Evolutionary conservation across 1,140 invertebrate genomes (phyloP).

Genomic region (Bombus affinis): DNA sequence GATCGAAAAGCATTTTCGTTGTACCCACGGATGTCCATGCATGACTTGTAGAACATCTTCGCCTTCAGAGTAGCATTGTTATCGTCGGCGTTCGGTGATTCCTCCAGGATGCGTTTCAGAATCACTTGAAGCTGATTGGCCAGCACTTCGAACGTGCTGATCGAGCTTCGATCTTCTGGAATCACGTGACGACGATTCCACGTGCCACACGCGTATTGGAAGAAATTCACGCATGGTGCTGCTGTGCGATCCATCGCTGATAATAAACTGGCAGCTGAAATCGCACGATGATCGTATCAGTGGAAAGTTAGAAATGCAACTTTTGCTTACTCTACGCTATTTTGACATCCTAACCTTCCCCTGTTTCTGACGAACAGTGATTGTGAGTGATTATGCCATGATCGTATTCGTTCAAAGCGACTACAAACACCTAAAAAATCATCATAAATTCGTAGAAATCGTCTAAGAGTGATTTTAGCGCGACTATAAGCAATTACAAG

Average conservation of each 20-base stretch:
- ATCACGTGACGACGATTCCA: slow-evolving; percentile 96
- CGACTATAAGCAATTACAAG: background rate
- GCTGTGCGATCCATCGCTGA: slow-evolving; percentile 91
- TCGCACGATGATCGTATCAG: too few relatives aligned
- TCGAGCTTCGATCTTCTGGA: slow-evolving; percentile 93
- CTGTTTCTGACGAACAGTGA: too few relatives aligned
- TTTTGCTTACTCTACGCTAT: too few relatives aligned
- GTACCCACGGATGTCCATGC: slow-evolving; percentile 93
- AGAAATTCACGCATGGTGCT: slow-evolving; percentile 94
- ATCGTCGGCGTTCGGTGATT: slow-evolving; percentile 85
- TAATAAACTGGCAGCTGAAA: slow-evolving; percentile 90
- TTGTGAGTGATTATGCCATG: too few relatives aligned
- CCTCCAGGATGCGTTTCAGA: slow-evolving; percentile 90
- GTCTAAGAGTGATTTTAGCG: too few relatives aligned
- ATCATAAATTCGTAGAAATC: background rate
- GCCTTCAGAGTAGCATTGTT: slow-evolving; percentile 90
- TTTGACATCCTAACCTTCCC: too few relatives aligned
- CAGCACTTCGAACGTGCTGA: slow-evolving; percentile 94
- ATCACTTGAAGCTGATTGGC: slow-evolving; percentile 93
- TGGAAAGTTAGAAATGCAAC: background rate
- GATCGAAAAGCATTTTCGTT: slow-evolving; percentile 59
- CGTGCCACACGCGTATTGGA: slow-evolving; percentile 93
- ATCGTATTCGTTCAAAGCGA: background rate
- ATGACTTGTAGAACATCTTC: slow-evolving; percentile 93
- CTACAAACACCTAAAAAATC: background rate